Conservation (phyloP, 2,797 vertebrate genomes). For the Aselliscus stoliczkanus region DNA sequence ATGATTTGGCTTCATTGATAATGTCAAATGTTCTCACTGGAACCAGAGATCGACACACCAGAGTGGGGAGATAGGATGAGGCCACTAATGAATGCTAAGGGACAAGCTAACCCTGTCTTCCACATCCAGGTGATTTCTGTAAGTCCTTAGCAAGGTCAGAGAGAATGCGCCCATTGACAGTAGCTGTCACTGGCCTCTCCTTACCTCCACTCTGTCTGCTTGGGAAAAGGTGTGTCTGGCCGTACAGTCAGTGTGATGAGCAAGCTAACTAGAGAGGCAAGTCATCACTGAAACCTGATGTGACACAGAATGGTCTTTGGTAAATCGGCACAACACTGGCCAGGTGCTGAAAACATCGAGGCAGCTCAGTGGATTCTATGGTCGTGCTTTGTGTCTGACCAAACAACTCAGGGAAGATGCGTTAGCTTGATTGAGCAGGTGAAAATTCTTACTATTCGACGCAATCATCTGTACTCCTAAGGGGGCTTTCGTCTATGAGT, state of each 20-base stretch:
- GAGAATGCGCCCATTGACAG: not conserved
- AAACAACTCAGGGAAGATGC: not conserved
- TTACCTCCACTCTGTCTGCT: not conserved
- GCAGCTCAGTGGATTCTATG: not conserved
- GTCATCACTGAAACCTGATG: not conserved
- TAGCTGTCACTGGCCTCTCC: not conserved
- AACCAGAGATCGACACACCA: not conserved
- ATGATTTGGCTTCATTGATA: not conserved
- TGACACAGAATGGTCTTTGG: conserved; percentile 17
- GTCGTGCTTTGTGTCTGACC: not conserved
- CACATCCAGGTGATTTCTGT: not conserved
- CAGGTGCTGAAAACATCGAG: conserved; percentile 22
- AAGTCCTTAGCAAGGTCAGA: not conserved
- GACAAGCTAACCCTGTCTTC: not conserved
- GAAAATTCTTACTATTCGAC: not conserved
- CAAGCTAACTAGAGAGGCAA: not conserved
- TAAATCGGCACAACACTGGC: conserved; percentile 23
- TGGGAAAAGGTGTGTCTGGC: not conserved
- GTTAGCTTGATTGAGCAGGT: not conserved
- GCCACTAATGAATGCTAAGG: accelerated
- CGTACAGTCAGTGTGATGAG: not conserved
- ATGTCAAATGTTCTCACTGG: not conserved
- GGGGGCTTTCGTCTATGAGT: not conserved
- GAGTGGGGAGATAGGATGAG: not conserved
- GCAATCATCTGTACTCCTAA: not conserved